Evolutionary conservation across 2,888 invertebrate genomes (phyloP).

Genomic region (Drosophila prolongata): DNA sequence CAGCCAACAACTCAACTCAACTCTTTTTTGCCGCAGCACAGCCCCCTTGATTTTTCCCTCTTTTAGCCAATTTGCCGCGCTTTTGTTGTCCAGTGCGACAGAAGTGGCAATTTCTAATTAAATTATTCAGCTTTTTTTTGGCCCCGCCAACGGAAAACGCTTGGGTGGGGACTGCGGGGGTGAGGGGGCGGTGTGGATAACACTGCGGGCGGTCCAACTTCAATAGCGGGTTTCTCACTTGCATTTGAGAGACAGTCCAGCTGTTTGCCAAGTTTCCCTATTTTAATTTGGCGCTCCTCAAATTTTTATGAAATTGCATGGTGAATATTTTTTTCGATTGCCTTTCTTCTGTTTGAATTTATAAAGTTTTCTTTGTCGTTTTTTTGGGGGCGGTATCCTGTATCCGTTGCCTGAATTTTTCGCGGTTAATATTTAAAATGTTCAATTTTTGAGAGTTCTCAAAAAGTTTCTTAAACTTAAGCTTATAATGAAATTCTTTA

Average conservation of each 20-base stretch:
- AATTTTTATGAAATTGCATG: slow-evolving; percentile 40
- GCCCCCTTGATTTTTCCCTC: slow-evolving; percentile 13
- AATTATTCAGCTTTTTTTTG: slow-evolving; percentile 74
- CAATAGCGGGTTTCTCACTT: slow-evolving; percentile 12
- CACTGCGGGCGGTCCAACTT: slow-evolving; percentile 49
- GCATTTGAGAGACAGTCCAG: slow-evolving; percentile 38
- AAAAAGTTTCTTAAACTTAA: no score
- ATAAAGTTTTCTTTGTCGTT: slow-evolving; percentile 2
- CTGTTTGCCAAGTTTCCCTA: slow-evolving; percentile 62
- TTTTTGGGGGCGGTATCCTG: background rate
- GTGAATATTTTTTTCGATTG: slow-evolving; percentile 28
- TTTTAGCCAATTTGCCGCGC: slow-evolving; percentile 70
- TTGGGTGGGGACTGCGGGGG: slow-evolving; percentile 36
- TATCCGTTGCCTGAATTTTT: background rate
- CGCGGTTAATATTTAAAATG: background rate
- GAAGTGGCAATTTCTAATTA: slow-evolving; percentile 78
- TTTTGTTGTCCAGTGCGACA: slow-evolving; percentile 74
- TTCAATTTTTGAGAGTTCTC: background rate
- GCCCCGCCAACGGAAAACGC: slow-evolving; percentile 10
- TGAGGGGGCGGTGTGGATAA: slow-evolving; percentile 4
- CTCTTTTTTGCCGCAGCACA: slow-evolving; percentile 45
- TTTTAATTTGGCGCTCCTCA: slow-evolving; percentile 46
- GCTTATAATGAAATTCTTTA: no score
- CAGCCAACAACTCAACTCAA: slow-evolving; percentile 46
- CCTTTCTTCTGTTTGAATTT: slow-evolving; percentile 3